These are phyloP conservation scores for Drosophila sulfurigaster DNA, from an alignment of 1,140 invertebrate species.

Conservation along the genomic window DNA sequence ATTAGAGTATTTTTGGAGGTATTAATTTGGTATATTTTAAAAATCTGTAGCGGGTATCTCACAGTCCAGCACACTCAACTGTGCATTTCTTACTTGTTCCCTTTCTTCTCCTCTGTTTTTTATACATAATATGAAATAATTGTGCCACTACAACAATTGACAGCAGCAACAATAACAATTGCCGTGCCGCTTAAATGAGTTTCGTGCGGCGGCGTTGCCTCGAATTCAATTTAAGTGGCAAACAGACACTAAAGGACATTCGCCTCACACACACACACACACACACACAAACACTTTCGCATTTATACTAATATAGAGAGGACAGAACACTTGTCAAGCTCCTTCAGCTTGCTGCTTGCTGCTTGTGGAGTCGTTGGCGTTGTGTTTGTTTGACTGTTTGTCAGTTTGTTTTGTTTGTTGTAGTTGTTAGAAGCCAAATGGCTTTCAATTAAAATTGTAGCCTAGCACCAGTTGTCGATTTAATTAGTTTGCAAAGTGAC, in stretches of 20 bases:
- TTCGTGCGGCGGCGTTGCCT: conserved; percentile 32
- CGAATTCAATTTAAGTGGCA: conserved; percentile 61
- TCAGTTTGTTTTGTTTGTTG: conserved; percentile 57
- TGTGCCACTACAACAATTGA: conserved; percentile 30
- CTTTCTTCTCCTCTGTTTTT: conserved; percentile 12
- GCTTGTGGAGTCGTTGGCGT: background rate
- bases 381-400: conserved; percentile 38
- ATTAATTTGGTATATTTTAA: no score
- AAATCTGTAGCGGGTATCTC: no score
- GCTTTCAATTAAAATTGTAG: conserved; percentile 79
- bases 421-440: conserved; percentile 70
- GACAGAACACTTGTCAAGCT: background rate
- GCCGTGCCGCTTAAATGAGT: conserved; percentile 68
- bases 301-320: background rate
- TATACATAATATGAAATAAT: conserved; percentile 42
- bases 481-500: conserved; percentile 74
- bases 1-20: no score
- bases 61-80: no score
- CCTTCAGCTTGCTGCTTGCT: background rate
- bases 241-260: conserved; percentile 27
- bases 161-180: conserved; percentile 59
- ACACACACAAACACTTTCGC: conserved; percentile 6
- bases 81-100: background rate
- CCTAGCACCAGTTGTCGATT: conserved; percentile 64
- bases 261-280: conserved; percentile 29